Evolutionary conservation across 2,888 invertebrate species (phyloP).

Genomic region (Belgica antarctica): DNA sequence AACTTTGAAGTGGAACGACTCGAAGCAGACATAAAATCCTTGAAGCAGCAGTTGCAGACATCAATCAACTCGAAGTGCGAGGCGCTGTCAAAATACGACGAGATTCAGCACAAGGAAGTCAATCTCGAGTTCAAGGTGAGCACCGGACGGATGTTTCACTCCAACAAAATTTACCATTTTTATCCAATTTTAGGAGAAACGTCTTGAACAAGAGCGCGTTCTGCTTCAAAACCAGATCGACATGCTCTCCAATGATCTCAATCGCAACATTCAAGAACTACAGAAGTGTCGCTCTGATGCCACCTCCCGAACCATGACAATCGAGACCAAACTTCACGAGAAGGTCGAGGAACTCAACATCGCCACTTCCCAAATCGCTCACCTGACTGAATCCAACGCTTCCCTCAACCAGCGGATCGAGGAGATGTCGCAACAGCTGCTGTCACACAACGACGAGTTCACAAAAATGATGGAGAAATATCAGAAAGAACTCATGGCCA

Average conservation of each 20-base stretch:
- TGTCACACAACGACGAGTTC: conserved; percentile 69
- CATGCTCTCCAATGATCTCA: conserved; percentile 73
- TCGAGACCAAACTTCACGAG: conserved; percentile 74
- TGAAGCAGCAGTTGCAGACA: conserved; percentile 71
- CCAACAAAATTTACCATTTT: too few relatives aligned
- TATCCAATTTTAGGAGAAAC: conserved; percentile 61
- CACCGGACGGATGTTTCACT: too few relatives aligned
- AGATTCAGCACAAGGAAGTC: conserved; percentile 76
- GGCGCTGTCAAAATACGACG: conserved; percentile 74
- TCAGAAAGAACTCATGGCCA: conserved; percentile 78
- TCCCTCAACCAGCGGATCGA: conserved; percentile 68
- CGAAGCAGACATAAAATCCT: conserved; percentile 64
- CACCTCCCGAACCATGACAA: conserved; percentile 62
- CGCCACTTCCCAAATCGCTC: conserved; percentile 66
- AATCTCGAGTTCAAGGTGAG: conserved; percentile 66
- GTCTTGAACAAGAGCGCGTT: conserved; percentile 77
- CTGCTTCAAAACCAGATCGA: conserved; percentile 76
- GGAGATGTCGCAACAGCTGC: conserved; percentile 66
- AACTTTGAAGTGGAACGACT: conserved; percentile 71
- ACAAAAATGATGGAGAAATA: conserved; percentile 70
- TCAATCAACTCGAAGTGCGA: conserved; percentile 82
- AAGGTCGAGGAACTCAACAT: conserved; percentile 77
- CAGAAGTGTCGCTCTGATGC: conserved; percentile 74
- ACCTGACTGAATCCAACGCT: conserved; percentile 68
- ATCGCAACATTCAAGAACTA: conserved; percentile 73